Percentiles rank a stretch among this genome's conserved stretches.
phyloP scores from a whole-genome alignment of 2,888 invertebrate species.

The Ochropleura leucogaster region DNA sequence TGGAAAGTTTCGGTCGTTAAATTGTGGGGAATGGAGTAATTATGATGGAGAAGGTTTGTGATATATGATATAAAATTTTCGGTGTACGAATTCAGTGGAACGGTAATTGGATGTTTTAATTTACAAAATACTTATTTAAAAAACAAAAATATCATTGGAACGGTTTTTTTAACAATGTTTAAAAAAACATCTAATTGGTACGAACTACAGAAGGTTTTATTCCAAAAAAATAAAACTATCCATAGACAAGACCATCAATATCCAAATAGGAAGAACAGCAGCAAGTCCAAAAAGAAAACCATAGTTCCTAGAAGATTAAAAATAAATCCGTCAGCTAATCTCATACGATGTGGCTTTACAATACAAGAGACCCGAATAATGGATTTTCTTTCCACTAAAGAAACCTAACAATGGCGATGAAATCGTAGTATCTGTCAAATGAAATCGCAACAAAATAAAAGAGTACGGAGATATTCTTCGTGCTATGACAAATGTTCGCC shows the following conservation, averaged over 20 bases:
- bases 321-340: conserved; percentile 59
- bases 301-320: conserved; percentile 54
- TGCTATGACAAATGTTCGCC: conserved; percentile 77
- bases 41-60: conserved; percentile 33
- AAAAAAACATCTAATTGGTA: neutral
- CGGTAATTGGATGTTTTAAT: neutral
- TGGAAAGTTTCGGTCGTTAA: conserved; percentile 58
- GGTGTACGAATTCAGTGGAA: neutral
- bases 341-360: conserved; percentile 59
- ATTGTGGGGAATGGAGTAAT: conserved; percentile 42
- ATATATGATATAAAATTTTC: conserved; percentile 14
- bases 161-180: neutral
- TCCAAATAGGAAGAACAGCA: neutral
- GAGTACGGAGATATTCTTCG: conserved; percentile 66
- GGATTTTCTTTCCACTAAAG: conserved; percentile 64
- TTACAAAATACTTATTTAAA: neutral
- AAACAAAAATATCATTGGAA: no score
- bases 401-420: conserved; percentile 75
- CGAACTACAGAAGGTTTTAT: no score
- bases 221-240: neutral
- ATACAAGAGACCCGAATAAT: conserved; percentile 63
- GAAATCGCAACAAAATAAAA: conserved; percentile 76
- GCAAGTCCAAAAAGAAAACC: neutral
- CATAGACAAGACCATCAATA: neutral
- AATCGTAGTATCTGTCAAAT: conserved; percentile 78